Percentiles rank a stretch among this genome's conserved stretches.
phyloP scores from a whole-genome alignment of 23 tunicate species.

The Clavelina lepadiformis region DNA sequence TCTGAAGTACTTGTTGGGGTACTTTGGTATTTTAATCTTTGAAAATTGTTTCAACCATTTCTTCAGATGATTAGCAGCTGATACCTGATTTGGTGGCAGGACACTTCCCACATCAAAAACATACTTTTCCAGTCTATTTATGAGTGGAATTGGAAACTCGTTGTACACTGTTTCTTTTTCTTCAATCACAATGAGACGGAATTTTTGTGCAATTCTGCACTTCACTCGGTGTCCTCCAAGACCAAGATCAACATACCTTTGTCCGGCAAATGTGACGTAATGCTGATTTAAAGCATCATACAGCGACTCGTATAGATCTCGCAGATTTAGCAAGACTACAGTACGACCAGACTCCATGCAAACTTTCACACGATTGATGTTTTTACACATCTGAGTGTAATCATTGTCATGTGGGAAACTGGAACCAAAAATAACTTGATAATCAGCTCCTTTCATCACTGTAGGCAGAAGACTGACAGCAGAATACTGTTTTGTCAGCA shows the following conservation, averaged over 20 bases:
- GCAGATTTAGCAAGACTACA: slow-evolving; percentile 46
- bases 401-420: slow-evolving; percentile 78
- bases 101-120: slow-evolving; percentile 45
- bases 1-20: background rate
- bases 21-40: background rate
- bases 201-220: slow-evolving; percentile 61
- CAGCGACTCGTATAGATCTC: slow-evolving; percentile 28
- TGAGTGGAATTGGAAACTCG: slow-evolving; percentile 75
- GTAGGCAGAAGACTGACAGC: slow-evolving; percentile 51
- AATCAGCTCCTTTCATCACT: slow-evolving; percentile 13
- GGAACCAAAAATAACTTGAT: slow-evolving; percentile 71
- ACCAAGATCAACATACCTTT: slow-evolving; percentile 70
- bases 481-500: slow-evolving; percentile 63
- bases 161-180: slow-evolving; percentile 58
- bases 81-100: slow-evolving; percentile 19
- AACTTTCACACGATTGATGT: slow-evolving; percentile 73
- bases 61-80: slow-evolving; percentile 15
- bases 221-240: slow-evolving; percentile 88
- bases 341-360: slow-evolving; percentile 84
- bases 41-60: slow-evolving; percentile 56
- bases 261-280: slow-evolving; percentile 39
- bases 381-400: slow-evolving; percentile 70
- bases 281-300: slow-evolving; percentile 45
- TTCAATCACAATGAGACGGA: slow-evolving; percentile 73
- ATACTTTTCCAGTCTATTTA: slow-evolving; percentile 79